Conservation (phyloP, 2,113 vertebrate genomes). For the Vombatus ursinus region DNA sequence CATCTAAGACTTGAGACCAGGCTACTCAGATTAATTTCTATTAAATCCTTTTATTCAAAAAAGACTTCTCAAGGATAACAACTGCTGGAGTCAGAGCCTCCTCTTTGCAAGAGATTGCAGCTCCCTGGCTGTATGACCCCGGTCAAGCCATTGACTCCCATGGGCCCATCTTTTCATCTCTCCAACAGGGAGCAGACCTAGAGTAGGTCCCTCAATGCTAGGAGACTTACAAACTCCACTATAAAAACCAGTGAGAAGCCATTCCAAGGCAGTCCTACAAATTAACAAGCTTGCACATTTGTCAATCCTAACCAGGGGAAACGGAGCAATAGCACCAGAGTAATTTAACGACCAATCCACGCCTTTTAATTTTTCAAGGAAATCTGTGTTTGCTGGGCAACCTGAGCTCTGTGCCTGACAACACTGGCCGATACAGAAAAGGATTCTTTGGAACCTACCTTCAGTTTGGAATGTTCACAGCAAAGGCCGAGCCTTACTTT, state of each 20-base stretch:
- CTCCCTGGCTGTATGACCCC: not conserved
- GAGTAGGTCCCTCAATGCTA: not conserved
- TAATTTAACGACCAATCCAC: not conserved
- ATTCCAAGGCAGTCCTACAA: not conserved
- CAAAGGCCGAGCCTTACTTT: constrained; percentile 3
- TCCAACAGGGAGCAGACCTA: not conserved
- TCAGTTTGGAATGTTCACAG: constrained; percentile 19
- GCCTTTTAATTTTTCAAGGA: not conserved
- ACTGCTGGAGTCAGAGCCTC: not conserved
- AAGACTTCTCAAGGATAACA: not conserved
- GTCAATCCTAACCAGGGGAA: not conserved
- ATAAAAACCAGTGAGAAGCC: not conserved
- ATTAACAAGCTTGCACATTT: not conserved
- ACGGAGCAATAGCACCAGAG: not conserved
- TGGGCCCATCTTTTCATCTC: not conserved
- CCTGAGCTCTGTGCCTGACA: not conserved
- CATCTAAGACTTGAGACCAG: not conserved
- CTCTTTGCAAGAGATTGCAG: not conserved
- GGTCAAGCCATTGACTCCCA: not conserved
- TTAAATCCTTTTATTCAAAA: constrained; percentile 41
- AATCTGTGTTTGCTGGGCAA: not conserved
- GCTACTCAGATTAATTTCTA: constrained; percentile 8
- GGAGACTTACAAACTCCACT: not conserved
- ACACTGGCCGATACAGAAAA: constrained; percentile 12
- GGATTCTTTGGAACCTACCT: constrained; percentile 33